These are phyloP conservation scores for Sanderia malayensis DNA, from an alignment of 30 jellyfish, hydroid and myxozoan species.

Conservation along the genomic window DNA sequence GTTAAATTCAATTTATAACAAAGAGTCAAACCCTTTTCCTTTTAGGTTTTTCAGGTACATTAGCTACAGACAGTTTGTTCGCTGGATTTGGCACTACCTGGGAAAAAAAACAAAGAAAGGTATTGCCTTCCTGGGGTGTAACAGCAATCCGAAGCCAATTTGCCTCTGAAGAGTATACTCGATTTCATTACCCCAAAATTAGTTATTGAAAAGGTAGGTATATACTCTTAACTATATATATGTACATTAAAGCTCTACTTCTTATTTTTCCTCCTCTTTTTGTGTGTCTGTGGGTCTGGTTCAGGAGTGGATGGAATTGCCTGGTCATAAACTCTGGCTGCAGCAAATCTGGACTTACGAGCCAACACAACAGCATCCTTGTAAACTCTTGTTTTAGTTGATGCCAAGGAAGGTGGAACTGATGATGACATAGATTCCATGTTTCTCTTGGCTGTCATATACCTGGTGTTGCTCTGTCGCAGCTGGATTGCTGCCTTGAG, in stretches of 20 bases:
- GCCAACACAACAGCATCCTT: not conserved
- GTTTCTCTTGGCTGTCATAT: conserved; percentile 5
- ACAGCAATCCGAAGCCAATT: conserved; percentile 7
- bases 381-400: conserved; percentile 6
- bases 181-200: conserved; percentile 24
- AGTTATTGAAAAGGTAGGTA: not conserved
- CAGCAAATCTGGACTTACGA: conserved; percentile 13
- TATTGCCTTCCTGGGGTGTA: conserved; percentile 28
- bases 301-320: no score
- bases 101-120: conserved; percentile 27
- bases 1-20: no score
- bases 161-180: conserved; percentile 25
- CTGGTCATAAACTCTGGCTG: no score
- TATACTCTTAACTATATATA: no score
- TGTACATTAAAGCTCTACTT: no score
- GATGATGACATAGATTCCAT: not conserved
- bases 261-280: no score
- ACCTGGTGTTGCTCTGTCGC: conserved; percentile 1
- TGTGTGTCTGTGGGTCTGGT: no score
- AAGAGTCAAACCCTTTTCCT: no score
- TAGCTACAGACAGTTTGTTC: conserved; percentile 29
- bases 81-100: conserved; percentile 35
- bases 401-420: conserved; percentile 6
- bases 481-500: conserved; percentile 9
- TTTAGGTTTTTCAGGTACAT: conserved; percentile 34